Evolutionary conservation across 2,888 invertebrate species (phyloP), one percentile per base, ranked within the genome.

Genomic region (Pharmacophagus antenor): DNA sequence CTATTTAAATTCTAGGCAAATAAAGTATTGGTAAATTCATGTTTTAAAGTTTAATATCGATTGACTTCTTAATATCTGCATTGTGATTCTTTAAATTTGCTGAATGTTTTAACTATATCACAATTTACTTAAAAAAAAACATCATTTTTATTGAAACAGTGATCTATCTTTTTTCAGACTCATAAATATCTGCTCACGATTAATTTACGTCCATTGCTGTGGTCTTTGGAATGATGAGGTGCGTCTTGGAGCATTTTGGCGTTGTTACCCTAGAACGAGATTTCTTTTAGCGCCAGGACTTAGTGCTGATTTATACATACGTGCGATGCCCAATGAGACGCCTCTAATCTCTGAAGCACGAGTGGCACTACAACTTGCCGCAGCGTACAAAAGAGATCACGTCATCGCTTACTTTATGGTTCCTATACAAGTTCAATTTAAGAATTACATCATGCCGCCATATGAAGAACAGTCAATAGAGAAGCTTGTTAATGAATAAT

Each of bases 241-340:
- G 2, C 70, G 75, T 2, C 66, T 78, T 4, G 84, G 84, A 0
- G 85, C 85, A 0, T 74, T 73, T 46, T 88, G 85, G 85, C 48
- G 63, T 18, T 77, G 77, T 61, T 74, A 66, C 20, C 86, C 86
- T 3, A 76, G 71, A n/a, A 84, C 77, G 3, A 76, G 83, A 63
- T 70, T 80, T 56, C 71, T 73, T 23, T 58, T 88, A 17, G 76
- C 85, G 2, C 78, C 87, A 41, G 88, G 88, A 1, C 64, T 86
- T 12, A 68, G 56, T 5, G 69, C 71, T 3, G 67, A 73, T 17
- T 47, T 88, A 1, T 69, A 56, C 41, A 65, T 88, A 2, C 65
- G 67, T 49, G 85, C 79, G 1, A 73, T 66, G 1, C 88, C 88
- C 8, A 72, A 74, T 2, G 58, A 57, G n/a, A 18, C 50, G 0